Conservation (phyloP, 2,888 invertebrate species). For the Temnothorax unifasciatus region DNA sequence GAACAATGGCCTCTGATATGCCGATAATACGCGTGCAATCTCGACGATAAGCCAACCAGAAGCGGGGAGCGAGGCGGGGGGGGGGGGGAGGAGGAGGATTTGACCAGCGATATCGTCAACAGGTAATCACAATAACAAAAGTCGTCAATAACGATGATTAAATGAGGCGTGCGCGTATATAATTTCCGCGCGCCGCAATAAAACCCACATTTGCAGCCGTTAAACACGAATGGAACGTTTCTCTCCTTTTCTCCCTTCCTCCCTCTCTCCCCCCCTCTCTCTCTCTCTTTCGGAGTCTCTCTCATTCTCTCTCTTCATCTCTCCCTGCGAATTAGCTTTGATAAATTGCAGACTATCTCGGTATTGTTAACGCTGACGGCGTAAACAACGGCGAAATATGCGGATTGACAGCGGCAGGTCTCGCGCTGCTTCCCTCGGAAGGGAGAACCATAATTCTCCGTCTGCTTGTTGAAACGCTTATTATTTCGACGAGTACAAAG, state of each 20-base stretch:
- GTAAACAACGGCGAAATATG: constrained; percentile 48
- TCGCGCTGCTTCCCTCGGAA: constrained; percentile 15
- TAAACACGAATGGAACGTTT: constrained; percentile 6
- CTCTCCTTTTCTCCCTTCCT: neutral
- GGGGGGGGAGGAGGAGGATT: neutral
- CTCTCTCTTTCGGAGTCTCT: neutral
- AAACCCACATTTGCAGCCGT: constrained; percentile 42
- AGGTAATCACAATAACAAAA: constrained; percentile 45
- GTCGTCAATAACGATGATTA: constrained; percentile 54
- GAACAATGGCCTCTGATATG: constrained; percentile 40
- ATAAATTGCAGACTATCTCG: constrained; percentile 47
- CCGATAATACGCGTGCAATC: constrained; percentile 45
- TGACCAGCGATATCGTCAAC: constrained; percentile 33
- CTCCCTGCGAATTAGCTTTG: constrained; percentile 43
- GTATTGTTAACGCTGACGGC: constrained; percentile 47
- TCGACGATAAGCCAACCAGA: constrained; percentile 13
- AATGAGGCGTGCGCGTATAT: constrained; percentile 41
- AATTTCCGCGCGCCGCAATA: constrained; percentile 39
- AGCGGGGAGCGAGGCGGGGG: neutral
- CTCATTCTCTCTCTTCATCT: neutral
- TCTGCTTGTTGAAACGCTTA: constrained; percentile 44
- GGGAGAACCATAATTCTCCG: constrained; percentile 38
- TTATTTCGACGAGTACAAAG: constrained; percentile 45
- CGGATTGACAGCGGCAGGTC: constrained; percentile 42
- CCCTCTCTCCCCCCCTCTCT: neutral